Conservation (phyloP, 2,113 vertebrate species). For the Chlorodrepanis virens region DNA sequence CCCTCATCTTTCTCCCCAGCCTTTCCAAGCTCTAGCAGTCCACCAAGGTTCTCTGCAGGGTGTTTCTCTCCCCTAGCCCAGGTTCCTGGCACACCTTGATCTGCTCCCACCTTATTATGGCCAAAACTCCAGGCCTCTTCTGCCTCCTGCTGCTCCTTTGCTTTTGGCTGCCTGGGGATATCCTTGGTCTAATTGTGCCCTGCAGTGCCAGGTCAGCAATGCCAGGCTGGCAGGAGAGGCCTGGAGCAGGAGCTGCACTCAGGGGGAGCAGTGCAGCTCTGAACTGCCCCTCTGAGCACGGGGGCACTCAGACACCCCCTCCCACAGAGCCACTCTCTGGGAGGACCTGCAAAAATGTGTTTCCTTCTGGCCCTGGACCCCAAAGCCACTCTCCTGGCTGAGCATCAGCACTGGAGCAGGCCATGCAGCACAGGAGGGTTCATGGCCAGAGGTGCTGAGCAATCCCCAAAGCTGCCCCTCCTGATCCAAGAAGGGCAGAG, state of each 20-base stretch:
- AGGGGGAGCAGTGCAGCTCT: neutral
- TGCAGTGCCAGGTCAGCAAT: neutral
- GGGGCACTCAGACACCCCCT: neutral
- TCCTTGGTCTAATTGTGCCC: neutral
- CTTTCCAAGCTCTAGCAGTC: neutral
- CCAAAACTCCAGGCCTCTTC: neutral
- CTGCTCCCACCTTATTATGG: neutral
- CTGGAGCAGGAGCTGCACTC: neutral
- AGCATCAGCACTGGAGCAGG: neutral
- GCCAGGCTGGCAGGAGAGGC: neutral
- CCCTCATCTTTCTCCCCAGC: neutral
- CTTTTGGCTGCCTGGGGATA: neutral
- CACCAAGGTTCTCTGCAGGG: neutral
- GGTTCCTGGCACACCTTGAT: neutral
- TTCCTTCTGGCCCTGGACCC: neutral
- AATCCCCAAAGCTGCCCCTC: neutral
- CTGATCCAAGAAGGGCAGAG: neutral
- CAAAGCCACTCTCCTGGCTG: too few species aligned
- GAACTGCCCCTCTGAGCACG: rapidly evolving
- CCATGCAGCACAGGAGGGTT: neutral
- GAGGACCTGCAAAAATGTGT: neutral
- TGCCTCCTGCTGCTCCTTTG: neutral
- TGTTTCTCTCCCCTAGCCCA: neutral
- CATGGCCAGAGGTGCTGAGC: neutral
- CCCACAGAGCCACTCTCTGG: neutral